A percentile compares a stretch with the other conserved stretches of the same genome.
phyloP scores from a whole-genome alignment of 1,140 invertebrate genomes.

The Paracyclopina nana region DNA sequence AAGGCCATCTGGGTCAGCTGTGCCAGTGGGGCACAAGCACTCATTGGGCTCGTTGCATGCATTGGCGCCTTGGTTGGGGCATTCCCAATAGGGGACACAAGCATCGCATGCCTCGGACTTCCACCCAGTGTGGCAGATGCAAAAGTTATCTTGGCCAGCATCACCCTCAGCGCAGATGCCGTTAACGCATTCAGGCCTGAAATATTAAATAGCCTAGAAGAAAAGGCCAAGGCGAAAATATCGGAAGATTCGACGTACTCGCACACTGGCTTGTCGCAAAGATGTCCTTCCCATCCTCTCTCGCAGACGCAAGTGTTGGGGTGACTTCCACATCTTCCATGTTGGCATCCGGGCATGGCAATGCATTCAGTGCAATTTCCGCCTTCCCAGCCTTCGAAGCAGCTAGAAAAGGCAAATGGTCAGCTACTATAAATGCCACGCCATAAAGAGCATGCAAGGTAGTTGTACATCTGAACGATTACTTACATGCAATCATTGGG shows the following conservation, averaged over 20 bases:
- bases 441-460: background rate
- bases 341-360: constrained; percentile 23
- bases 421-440: background rate
- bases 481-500: constrained; percentile 14
- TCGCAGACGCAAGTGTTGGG: constrained; percentile 31
- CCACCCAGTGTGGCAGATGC: background rate
- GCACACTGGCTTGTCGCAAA: constrained; percentile 30
- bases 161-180: no score
- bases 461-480: background rate
- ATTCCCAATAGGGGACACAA: background rate
- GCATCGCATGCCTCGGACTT: background rate
- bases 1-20: no score
- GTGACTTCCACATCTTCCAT: constrained; percentile 20
- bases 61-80: background rate
- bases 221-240: no score
- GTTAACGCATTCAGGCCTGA: no score
- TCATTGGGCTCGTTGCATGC: constrained; percentile 1
- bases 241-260: no score
- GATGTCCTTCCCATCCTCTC: constrained; percentile 30
- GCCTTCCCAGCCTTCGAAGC: constrained; percentile 24
- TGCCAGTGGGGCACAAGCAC: background rate
- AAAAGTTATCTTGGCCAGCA: no score
- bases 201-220: no score
- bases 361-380: constrained; percentile 23
- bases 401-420: constrained; percentile 18